phyloP scores from a whole-genome alignment of 2,113 vertebrate species.

The Chaenocephalus aceratus region DNA sequence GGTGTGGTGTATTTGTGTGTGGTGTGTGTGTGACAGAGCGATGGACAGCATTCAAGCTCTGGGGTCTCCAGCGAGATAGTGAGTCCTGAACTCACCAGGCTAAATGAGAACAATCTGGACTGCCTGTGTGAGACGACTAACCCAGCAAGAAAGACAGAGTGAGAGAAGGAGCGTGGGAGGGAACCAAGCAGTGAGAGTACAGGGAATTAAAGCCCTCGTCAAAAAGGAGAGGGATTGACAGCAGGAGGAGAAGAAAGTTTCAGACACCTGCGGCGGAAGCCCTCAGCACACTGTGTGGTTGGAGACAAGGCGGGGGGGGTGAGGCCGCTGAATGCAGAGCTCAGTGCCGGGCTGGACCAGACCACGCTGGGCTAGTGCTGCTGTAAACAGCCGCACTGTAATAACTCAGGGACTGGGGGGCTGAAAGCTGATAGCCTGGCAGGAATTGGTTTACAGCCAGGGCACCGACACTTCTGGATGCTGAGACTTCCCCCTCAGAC shows the following conservation, averaged over 20 bases:
- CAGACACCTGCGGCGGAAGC: slow-evolving; percentile 76
- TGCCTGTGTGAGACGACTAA: slow-evolving; percentile 53
- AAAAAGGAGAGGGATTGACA: slow-evolving; percentile 73
- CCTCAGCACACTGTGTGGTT: slow-evolving; percentile 48
- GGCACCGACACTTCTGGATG: slow-evolving; percentile 68
- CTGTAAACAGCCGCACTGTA: slow-evolving; percentile 73
- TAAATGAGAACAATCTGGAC: slow-evolving; percentile 83
- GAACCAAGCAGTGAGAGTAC: slow-evolving; percentile 36
- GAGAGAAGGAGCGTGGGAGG: slow-evolving; percentile 52
- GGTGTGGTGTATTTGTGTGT: slow-evolving; percentile 43
- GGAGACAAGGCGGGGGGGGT: slow-evolving; percentile 5
- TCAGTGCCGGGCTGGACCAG: slow-evolving; percentile 51
- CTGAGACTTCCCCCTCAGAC: slow-evolving; percentile 81
- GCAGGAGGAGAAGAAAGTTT: slow-evolving; percentile 69
- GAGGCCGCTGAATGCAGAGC: slow-evolving; percentile 46
- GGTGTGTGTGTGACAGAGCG: slow-evolving; percentile 46
- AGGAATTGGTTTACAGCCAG: slow-evolving; percentile 82
- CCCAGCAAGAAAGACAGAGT: slow-evolving; percentile 38
- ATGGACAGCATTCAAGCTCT: slow-evolving; percentile 43
- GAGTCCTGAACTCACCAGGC: slow-evolving; percentile 62
- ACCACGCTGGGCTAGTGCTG: slow-evolving; percentile 49
- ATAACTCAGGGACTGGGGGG: slow-evolving; percentile 78
- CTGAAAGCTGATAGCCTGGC: slow-evolving; percentile 82
- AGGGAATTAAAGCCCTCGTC: slow-evolving; percentile 70
- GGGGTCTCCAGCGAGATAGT: slow-evolving; percentile 59